Evolutionary conservation across 2,888 invertebrate genomes (phyloP).

Genomic region (Drosophila mettleri): DNA sequence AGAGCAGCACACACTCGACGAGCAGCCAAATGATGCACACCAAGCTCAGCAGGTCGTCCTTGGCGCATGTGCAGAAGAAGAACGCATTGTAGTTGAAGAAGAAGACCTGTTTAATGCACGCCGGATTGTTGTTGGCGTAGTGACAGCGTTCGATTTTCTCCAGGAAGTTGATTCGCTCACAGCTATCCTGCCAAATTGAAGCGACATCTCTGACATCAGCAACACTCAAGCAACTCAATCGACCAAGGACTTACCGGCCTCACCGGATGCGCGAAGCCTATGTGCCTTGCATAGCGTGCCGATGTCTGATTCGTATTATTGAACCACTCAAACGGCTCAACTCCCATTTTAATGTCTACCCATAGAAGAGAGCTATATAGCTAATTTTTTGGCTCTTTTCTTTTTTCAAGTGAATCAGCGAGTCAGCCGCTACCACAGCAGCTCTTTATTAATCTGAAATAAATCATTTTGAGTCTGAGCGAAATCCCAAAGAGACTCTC

Average conservation of each 20-base stretch:
- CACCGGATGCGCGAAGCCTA: conserved; percentile 32
- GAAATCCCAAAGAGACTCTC: no score
- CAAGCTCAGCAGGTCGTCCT: background rate
- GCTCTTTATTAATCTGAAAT: no score
- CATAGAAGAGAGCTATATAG: no score
- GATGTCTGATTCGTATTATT: conserved; percentile 51
- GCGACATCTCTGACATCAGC: no score
- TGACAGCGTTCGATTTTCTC: conserved; percentile 29
- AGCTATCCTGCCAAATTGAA: conserved; percentile 24
- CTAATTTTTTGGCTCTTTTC: no score
- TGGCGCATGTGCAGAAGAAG: conserved; percentile 41
- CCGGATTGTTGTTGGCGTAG: background rate
- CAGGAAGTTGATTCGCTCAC: conserved; percentile 30
- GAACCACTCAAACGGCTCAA: conserved; percentile 37
- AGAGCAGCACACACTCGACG: conserved; percentile 2
- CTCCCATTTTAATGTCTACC: conserved; percentile 14
- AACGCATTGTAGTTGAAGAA: conserved; percentile 36
- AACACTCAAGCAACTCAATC: no score
- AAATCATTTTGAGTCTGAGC: no score
- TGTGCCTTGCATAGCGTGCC: conserved; percentile 31
- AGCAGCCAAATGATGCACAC: conserved; percentile 21
- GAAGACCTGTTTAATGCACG: conserved; percentile 20
- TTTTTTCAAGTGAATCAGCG: no score
- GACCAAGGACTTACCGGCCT: conserved; percentile 15
- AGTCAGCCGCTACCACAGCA: no score